Percentiles rank a stretch among this genome's conserved stretches.
Evolutionary conservation across 1,140 invertebrate genomes (phyloP).

Genomic region (Cylas formicarius): DNA sequence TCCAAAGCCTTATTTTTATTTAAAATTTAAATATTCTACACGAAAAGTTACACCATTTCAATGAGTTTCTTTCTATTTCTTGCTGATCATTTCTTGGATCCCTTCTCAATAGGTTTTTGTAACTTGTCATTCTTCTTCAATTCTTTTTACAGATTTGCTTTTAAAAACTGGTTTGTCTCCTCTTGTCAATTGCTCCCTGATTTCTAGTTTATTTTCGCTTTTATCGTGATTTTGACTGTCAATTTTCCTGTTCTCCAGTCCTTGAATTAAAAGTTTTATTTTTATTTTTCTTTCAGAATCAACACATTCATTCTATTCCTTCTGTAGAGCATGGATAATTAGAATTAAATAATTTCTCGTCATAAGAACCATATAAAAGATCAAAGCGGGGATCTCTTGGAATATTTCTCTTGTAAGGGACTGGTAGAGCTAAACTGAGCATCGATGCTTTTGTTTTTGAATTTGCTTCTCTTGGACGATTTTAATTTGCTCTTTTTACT

Average conservation of each 20-base stretch:
- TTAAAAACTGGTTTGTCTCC: conserved; percentile 61
- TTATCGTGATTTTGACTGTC: conserved; percentile 59
- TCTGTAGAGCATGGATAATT: conserved; percentile 61
- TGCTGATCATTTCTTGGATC: conserved; percentile 56
- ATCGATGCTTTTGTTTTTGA: conserved; percentile 57
- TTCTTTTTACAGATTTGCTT: conserved; percentile 78
- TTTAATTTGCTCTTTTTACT: conserved; percentile 64
- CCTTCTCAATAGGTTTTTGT: conserved; percentile 66
- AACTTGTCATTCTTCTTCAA: conserved; percentile 63
- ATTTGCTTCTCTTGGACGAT: conserved; percentile 68
- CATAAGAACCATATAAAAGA: conserved; percentile 65
- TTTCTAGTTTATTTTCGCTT: conserved; percentile 50
- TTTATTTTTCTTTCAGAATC: conserved; percentile 58
- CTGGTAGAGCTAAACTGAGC: conserved; percentile 12
- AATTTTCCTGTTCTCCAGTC: conserved; percentile 48
- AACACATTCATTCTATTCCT: conserved; percentile 51
- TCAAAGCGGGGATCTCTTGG: conserved; percentile 59
- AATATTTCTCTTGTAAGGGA: conserved; percentile 45
- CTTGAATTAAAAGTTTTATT: conserved; percentile 63
- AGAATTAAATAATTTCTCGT: conserved; percentile 63
- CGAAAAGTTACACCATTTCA: no score
- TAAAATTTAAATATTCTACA: no score
- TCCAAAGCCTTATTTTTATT: no score
- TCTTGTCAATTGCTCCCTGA: conserved; percentile 47
- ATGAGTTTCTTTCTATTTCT: conserved; percentile 54